Evolutionary conservation across 1,140 invertebrate genomes (phyloP).

Genomic region (Alviniconcha marisindica): DNA sequence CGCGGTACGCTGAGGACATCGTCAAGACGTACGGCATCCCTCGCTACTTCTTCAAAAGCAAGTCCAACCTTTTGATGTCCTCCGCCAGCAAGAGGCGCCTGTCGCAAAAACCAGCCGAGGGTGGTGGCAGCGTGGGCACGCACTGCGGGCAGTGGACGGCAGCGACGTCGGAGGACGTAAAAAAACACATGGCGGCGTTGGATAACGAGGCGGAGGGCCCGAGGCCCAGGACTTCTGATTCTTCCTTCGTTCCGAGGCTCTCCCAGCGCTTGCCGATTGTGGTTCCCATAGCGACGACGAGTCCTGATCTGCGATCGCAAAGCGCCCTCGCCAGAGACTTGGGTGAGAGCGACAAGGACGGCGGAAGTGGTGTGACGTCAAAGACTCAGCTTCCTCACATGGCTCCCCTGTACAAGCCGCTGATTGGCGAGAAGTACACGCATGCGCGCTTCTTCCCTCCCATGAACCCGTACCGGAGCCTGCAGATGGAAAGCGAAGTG

Average conservation of each 20-base stretch:
- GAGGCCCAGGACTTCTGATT: not conserved
- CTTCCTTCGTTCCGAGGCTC: not conserved
- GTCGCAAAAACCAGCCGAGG: too few relatives aligned
- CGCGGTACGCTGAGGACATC: conserved; percentile 33
- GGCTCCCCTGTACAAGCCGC: conserved; percentile 32
- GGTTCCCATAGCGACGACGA: too few relatives aligned
- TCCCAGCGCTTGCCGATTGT: not conserved
- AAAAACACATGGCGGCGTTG: too few relatives aligned
- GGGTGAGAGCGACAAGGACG: not conserved
- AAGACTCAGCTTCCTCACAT: not conserved
- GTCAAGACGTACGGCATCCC: conserved; percentile 38
- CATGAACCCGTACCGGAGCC: conserved; percentile 34
- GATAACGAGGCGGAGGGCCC: not conserved
- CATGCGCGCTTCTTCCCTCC: conserved; percentile 16
- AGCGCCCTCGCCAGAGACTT: not conserved
- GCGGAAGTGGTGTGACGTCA: too few relatives aligned
- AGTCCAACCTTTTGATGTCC: conserved; percentile 35
- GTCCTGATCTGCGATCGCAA: not conserved
- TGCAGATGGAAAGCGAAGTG: conserved; percentile 38
- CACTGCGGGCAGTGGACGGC: not conserved
- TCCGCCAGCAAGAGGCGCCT: not conserved
- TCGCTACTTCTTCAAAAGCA: conserved; percentile 35
- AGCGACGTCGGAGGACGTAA: not conserved
- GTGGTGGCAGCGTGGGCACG: not conserved
- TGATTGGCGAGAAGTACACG: conserved; percentile 36